Base-by-base conservation (phyloP, 2,888 invertebrate species). In the Chirona hameri region DNA sequence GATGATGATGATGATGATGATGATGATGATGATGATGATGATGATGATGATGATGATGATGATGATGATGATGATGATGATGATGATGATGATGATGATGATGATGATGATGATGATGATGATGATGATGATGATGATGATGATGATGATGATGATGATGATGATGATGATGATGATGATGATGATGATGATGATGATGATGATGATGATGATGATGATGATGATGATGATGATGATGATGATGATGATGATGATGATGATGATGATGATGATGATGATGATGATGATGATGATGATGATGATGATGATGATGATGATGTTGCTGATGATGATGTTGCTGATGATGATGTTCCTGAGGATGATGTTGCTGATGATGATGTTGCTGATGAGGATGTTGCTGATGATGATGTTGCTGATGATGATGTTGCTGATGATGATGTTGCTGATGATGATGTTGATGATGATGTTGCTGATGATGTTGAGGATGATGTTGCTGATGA, bases 121-220 rank as follows among this genome's bases (percentile, higher is more conserved):
- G 79, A 27, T 79, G 79, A 27, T 79, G 79, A 27, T 79, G 79
- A 27, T 79, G 79, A 27, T 79, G 79, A 79, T 79, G 79, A 79
- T 79, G 79, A 79, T 79, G 79, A 79, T 79, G 79, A 79, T 79
- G 79, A 79, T 79, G 79, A 79, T 79, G 79, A 79, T 79, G 79
- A 79, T 79, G 79, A 79, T 79, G 79, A 79, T 79, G 79, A 79
- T 79, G 79, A 79, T 79, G 79, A 79, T 79, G 79, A 79, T 79
- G 79, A 79, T 79, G 79, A 79, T 79, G 79, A 79, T 79, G 79
- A 79, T 79, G 79, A 79, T 79, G 79, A 79, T 79, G 79, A 79
- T 79, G 79, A 79, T 79, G 79, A 79, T 79, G 79, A 79, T 79
- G 79, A 79, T 79, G 79, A 79, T 79, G 79, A 79, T 79, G 79